Conservation (phyloP, 2,888 invertebrate species). For the Hypomecis punctinalis region DNA sequence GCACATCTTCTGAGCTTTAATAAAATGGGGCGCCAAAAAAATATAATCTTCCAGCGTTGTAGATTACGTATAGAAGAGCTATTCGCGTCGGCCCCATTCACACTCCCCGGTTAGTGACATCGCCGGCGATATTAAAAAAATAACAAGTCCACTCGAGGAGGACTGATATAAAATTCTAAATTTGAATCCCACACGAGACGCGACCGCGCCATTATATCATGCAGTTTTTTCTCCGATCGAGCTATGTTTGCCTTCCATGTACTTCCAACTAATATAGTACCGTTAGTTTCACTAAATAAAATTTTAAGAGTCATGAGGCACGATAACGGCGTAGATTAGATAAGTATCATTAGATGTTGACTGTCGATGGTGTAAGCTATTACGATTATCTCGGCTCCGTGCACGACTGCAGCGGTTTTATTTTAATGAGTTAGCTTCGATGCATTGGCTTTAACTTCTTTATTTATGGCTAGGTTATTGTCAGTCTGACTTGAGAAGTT, state of each 20-base stretch:
- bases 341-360: slow-evolving; percentile 48
- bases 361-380: slow-evolving; percentile 52
- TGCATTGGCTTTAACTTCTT: slow-evolving; percentile 3
- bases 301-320: slow-evolving; percentile 38
- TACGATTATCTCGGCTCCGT: slow-evolving; percentile 51
- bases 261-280: slow-evolving; percentile 16
- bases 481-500: slow-evolving; percentile 11
- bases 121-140: slow-evolving; percentile 68
- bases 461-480: slow-evolving; percentile 12
- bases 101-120: slow-evolving; percentile 73
- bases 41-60: slow-evolving; percentile 30
- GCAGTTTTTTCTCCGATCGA: slow-evolving; percentile 45
- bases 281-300: slow-evolving; percentile 36
- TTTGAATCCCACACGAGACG: slow-evolving; percentile 68
- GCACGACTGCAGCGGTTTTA: slow-evolving; percentile 19
- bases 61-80: slow-evolving; percentile 46
- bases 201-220: slow-evolving; percentile 57
- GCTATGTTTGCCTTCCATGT: slow-evolving; percentile 6
- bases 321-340: slow-evolving; percentile 48
- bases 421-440: slow-evolving; percentile 15
- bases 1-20: slow-evolving; percentile 29
- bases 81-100: slow-evolving; percentile 75
- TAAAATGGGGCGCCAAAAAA: slow-evolving; percentile 35
- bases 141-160: slow-evolving; percentile 55
- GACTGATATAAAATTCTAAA: slow-evolving; percentile 82